Evolutionary conservation across 37 sponge, comb jelly and placozoan genomes (phyloP).

Genomic region (Hormiphora californensis): DNA sequence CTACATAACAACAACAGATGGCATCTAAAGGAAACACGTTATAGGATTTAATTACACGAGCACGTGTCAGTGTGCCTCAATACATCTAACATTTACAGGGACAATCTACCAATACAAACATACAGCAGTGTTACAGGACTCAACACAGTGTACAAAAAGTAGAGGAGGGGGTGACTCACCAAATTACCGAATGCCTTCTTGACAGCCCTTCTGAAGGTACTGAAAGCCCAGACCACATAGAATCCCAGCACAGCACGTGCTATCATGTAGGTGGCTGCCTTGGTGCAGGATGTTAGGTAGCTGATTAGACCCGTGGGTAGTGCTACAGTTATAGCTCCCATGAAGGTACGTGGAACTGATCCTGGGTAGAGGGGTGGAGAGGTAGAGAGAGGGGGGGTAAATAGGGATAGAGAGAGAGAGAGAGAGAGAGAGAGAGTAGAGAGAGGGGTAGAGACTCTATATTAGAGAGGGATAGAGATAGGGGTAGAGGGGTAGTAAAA

Average conservation of each 20-base stretch:
- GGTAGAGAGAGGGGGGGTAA: background rate
- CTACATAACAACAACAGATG: no score
- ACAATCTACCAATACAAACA: no score
- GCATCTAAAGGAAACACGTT: no score
- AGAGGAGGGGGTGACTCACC: slow-evolving; percentile 47
- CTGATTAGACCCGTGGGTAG: slow-evolving; percentile 5
- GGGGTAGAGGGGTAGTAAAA: no score
- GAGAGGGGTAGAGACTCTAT: no score
- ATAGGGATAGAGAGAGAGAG: background rate
- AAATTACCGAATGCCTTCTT: slow-evolving; percentile 57
- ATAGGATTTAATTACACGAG: no score
- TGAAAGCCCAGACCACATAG: slow-evolving; percentile 63
- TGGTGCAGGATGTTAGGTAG: slow-evolving; percentile 36
- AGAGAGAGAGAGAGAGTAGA: background rate
- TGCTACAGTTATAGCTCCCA: slow-evolving; percentile 39
- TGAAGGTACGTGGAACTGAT: background rate
- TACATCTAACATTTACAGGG: no score
- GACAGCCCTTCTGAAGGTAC: slow-evolving; percentile 62
- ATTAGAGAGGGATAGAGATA: no score
- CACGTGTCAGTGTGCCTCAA: no score
- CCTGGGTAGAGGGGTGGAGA: background rate
- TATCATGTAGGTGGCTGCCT: slow-evolving; percentile 4
- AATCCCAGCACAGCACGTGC: slow-evolving; percentile 73
- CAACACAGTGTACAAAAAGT: no score
- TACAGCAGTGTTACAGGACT: no score